Evolutionary conservation across 2,113 vertebrate species (phyloP), one percentile per base, ranked within the genome.

Genomic region (Piprites chloris): DNA sequence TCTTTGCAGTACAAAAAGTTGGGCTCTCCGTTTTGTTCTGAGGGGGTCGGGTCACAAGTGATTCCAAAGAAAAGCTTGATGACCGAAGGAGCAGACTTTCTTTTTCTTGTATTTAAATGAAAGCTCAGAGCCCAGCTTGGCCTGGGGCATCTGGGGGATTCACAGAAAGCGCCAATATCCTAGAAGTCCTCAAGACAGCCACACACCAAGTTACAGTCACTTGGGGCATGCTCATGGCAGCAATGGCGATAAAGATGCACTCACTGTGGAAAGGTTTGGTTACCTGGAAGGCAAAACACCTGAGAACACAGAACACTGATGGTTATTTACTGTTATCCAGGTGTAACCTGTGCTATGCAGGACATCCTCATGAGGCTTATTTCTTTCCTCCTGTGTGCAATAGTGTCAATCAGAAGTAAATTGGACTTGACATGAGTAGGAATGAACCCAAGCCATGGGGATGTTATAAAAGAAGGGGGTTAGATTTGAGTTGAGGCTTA

Each of bases 71-170:
- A 49, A 66, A 55, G 30, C 7, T 7, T 42, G 46, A 28, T 68
- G 32, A 56, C 33, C 5, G 2, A 12, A 67, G 44, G 39, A 87
- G 44, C 44, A 63, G 28, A 67, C 46, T 71, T 84, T 56, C 35
- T 27, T 67, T 73, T 55, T 87, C 24, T 52, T 55, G 28, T 59
- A 21, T 42, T 68, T 55, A 24, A 27, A 46, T 42, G 58, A 17
- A 72, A 89, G 37, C 53, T 76, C 18, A 19, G 32, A 37, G 49
- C 49, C 35, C 66, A 6, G 2, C 5, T n/a, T 46, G 56, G 35
- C 77, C 81, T 11, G 0, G 0, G 33, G n/a, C 75, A 12, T 35
- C 21, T 27, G 42, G 30, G n/a, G 23, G 14, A 5, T 19, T 68
- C 55, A 46, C 46, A 66, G 35, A 56, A 66, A 44, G 33, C 71